These are phyloP conservation scores for Ptyas mucosa DNA, from an alignment of 2,113 vertebrate species.

Conservation along the genomic window DNA sequence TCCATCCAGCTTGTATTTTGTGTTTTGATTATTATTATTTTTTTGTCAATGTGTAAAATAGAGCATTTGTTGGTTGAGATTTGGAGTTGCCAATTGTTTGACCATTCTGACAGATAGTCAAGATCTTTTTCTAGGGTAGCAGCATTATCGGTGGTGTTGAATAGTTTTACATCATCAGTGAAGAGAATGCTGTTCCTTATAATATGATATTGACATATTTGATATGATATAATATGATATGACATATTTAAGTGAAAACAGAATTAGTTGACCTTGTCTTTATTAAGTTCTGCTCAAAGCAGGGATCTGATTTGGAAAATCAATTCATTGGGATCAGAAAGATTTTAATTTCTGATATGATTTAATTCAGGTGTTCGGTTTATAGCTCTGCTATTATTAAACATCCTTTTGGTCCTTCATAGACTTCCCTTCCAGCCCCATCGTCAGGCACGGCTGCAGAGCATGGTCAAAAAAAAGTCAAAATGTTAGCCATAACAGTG, in stretches of 20 bases:
- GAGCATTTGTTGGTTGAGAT: too few relatives aligned
- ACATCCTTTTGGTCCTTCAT: background rate
- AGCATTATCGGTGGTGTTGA: too few relatives aligned
- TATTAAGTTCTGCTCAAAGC: background rate
- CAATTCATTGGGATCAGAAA: background rate
- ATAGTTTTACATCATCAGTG: too few relatives aligned
- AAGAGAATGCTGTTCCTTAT: too few relatives aligned
- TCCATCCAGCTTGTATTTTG: too few relatives aligned
- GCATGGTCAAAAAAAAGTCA: background rate
- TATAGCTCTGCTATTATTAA: background rate
- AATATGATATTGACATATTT: too few relatives aligned
- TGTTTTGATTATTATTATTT: too few relatives aligned
- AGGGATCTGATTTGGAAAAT: background rate
- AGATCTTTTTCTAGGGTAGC: too few relatives aligned
- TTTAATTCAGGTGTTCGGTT: background rate
- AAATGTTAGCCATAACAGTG: background rate
- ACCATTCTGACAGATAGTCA: too few relatives aligned
- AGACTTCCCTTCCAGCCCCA: background rate
- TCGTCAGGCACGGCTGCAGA: background rate
- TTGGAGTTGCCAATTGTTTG: too few relatives aligned
- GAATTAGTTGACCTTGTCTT: background rate
- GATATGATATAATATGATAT: too few relatives aligned
- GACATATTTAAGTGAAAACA: background rate
- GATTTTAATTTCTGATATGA: background rate
- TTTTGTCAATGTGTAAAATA: too few relatives aligned